A percentile compares a stretch with the other conserved stretches of the same genome.
These are phyloP conservation scores for Drosophila meridiana DNA, from an alignment of 2,888 invertebrate genomes.

Conservation along the genomic window DNA sequence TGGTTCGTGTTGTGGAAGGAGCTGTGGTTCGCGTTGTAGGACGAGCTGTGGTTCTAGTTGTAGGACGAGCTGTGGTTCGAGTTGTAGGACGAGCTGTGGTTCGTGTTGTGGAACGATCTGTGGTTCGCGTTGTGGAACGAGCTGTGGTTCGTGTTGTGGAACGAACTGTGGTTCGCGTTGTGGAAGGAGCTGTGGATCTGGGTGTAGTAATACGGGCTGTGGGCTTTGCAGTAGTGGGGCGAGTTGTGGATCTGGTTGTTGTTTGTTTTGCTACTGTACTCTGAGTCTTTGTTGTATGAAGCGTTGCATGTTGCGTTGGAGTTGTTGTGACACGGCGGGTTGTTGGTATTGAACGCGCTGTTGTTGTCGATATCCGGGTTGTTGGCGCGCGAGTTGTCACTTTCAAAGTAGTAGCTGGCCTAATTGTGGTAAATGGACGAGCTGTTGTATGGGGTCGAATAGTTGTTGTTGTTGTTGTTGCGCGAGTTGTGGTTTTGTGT, in stretches of 20 bases:
- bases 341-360: conserved; percentile 15
- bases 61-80: conserved; percentile 14
- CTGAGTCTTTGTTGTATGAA: conserved; percentile 3
- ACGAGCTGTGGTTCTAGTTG: conserved; percentile 7
- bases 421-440: conserved; percentile 14
- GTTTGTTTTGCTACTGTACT: conserved; percentile 15
- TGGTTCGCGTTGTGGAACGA: conserved; percentile 9
- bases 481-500: conserved; percentile 30
- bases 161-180: background rate
- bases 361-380: conserved; percentile 3
- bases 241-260: conserved; percentile 24
- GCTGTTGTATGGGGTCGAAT: conserved; percentile 22
- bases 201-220: conserved; percentile 6
- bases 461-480: conserved; percentile 24
- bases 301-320: conserved; percentile 13
- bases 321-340: conserved; percentile 10
- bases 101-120: background rate
- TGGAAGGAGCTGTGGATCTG: conserved; percentile 12
- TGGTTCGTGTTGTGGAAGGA: background rate
- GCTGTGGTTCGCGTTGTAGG: conserved; percentile 3
- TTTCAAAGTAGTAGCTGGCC: conserved; percentile 9
- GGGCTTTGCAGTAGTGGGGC: conserved; percentile 11
- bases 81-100: conserved; percentile 1
- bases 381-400: conserved; percentile 17
- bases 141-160: background rate